phyloP scores from a whole-genome alignment of 2,797 vertebrate genomes.

The Lacerta viridis region DNA sequence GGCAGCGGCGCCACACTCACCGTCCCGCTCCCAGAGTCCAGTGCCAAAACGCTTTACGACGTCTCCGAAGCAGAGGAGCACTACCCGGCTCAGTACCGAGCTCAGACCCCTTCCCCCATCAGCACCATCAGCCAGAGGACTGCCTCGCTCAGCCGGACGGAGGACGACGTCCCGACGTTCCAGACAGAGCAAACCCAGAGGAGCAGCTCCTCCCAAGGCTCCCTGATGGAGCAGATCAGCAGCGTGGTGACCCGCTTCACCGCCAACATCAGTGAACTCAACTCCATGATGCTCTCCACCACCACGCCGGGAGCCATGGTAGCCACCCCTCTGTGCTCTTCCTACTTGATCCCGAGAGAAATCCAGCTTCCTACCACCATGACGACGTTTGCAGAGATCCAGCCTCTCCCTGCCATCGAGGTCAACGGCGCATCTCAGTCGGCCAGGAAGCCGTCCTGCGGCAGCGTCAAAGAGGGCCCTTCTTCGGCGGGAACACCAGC shows the following conservation, averaged over 20 bases:
- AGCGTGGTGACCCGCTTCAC: constrained; percentile 97
- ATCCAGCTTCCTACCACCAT: constrained; percentile 90
- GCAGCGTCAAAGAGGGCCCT: constrained; percentile 79
- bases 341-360: constrained; percentile 90
- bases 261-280: constrained; percentile 95
- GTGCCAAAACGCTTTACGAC: constrained; percentile 89
- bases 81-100: constrained; percentile 85
- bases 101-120: constrained; percentile 93
- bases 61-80: constrained; percentile 90
- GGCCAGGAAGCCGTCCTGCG: constrained; percentile 78
- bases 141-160: constrained; percentile 80
- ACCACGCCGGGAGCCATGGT: constrained; percentile 82
- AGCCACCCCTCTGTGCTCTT: constrained; percentile 83
- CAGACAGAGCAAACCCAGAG: constrained; percentile 83
- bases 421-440: constrained; percentile 82
- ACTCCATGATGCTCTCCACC: constrained; percentile 93
- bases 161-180: constrained; percentile 85
- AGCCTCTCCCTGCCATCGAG: constrained; percentile 91
- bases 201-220: constrained; percentile 86
- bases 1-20: constrained; percentile 61
- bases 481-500: constrained; percentile 84
- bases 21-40: constrained; percentile 81
- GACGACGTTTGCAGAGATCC: constrained; percentile 94
- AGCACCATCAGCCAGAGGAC: constrained; percentile 91
- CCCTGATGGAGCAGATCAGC: constrained; percentile 98